Conservation (phyloP, 2,888 invertebrate genomes). For the Ametastegia equiseti region DNA sequence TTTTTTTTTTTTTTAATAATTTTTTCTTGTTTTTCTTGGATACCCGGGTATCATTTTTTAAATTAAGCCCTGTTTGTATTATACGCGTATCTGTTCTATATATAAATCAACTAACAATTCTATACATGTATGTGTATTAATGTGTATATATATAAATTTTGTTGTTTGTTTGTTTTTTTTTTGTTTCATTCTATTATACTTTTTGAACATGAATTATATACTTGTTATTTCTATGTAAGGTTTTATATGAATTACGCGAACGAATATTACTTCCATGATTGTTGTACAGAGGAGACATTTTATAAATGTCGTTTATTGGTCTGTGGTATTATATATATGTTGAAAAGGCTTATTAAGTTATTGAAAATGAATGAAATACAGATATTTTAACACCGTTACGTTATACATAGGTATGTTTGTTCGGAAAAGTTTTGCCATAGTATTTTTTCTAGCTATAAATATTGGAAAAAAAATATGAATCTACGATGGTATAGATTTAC, state of each 20-base stretch:
- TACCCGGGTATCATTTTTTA: background rate
- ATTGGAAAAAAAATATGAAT: background rate
- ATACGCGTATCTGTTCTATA: conserved; percentile 7
- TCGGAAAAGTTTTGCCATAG: background rate
- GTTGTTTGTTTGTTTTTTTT: background rate
- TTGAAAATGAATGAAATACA: conserved; percentile 24
- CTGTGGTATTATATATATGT: no score
- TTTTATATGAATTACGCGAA: conserved; percentile 14
- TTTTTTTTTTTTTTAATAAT: background rate
- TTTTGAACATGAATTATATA: conserved; percentile 27
- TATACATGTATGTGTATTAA: conserved; percentile 16
- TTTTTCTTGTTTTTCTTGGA: background rate
- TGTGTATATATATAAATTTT: background rate
- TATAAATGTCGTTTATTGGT: conserved; percentile 42
- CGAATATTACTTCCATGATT: conserved; percentile 45
- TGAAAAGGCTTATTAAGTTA: conserved; percentile 37
- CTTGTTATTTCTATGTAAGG: background rate
- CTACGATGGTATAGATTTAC: background rate
- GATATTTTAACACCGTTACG: conserved; percentile 12
- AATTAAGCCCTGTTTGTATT: conserved; percentile 40
- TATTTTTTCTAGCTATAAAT: conserved; percentile 6
- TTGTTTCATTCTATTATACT: no score
- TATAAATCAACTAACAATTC: conserved; percentile 18
- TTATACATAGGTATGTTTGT: no score
- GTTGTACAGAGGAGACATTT: conserved; percentile 45